These are phyloP conservation scores for Elgaria multicarinata DNA, from an alignment of 2,113 vertebrate genomes.

Conservation along the genomic window DNA sequence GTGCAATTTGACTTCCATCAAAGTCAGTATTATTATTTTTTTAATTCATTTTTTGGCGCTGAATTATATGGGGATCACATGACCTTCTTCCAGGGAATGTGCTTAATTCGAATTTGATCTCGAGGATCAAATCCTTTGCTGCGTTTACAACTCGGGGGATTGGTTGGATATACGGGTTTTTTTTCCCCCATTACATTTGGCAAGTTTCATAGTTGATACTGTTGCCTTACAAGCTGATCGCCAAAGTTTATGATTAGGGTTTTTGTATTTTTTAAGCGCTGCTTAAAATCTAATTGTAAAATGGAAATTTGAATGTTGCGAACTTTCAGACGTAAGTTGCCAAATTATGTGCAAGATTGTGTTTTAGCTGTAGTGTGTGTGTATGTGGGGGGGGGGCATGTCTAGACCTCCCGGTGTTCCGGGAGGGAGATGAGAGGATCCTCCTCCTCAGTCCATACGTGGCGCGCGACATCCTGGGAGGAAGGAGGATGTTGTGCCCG, in stretches of 20 bases:
- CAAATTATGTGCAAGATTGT: not conserved
- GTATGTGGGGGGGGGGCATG: too few relatives aligned
- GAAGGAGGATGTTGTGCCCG: too few relatives aligned
- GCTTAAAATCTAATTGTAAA: not conserved
- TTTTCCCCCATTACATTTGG: too few relatives aligned
- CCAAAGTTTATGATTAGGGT: not conserved
- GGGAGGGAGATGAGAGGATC: too few relatives aligned
- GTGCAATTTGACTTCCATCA: not conserved
- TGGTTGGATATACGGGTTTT: not conserved
- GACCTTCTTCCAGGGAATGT: not conserved
- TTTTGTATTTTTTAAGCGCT: not conserved
- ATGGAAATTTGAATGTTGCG: not conserved
- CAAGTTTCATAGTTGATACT: not conserved
- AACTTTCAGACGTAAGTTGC: not conserved
- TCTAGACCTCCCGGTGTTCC: too few relatives aligned
- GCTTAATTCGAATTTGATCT: not conserved
- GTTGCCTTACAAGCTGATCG: too few relatives aligned
- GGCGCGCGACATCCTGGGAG: too few relatives aligned
- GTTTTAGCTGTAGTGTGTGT: not conserved
- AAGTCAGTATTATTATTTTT: too few relatives aligned
- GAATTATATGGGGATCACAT: not conserved
- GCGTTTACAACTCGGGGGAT: not conserved
- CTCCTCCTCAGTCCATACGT: too few relatives aligned
- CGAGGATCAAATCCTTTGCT: not conserved
- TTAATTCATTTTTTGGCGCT: too few relatives aligned